Evolutionary conservation across 1,140 invertebrate species (phyloP), one percentile per base, ranked within the genome.

Genomic region (Gonatopus flavifemur): DNA sequence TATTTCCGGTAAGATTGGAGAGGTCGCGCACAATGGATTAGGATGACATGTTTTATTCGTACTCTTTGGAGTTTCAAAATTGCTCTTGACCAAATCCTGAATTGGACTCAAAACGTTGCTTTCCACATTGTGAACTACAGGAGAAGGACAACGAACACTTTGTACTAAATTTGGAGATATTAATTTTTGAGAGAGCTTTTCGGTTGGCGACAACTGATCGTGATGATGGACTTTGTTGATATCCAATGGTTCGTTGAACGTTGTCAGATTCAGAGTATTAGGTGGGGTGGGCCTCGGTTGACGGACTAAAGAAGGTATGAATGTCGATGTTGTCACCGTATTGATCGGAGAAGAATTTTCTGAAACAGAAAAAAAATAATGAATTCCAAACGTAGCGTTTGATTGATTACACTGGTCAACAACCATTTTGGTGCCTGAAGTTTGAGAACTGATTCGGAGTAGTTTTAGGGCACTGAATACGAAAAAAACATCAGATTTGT

Each of bases 271-370:
- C 51, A 91, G 73, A 13, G 89, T 91, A 65, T 90, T 91, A 4
- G 89, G 89, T 54, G 88, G 87, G 47, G 88, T 89, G 0, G 89
- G 89, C 62, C 88, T 79, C n/a, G 85, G 84, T 30, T 85, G 85
- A 65, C 86, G 64, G 3, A 74, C 72, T 41, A 69, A 55, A 39
- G 72, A 72, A 16, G 70, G 66, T 2, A 52, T 62, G 22, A 77
- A 72, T 16, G 73, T 74, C 9, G 72, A 70, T 8, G 66, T 70
- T n/a, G 66, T 66, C 20, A 67, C 45, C 2, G 67, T 66, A 36
- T 67, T 72, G 19, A 69, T 70, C 7, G 74, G 70, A 12, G 72
- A 73, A 3, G 64, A 53, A 20, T 57, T 68, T 22, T 59, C 71
- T 76, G 52, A 28, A 43, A 32, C 30, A 45, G 49, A 52, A 49